Percentiles rank a stretch among this genome's conserved stretches.
phyloP scores from a whole-genome alignment of 2,113 vertebrate species.

The Neopipo cinnamomea region DNA sequence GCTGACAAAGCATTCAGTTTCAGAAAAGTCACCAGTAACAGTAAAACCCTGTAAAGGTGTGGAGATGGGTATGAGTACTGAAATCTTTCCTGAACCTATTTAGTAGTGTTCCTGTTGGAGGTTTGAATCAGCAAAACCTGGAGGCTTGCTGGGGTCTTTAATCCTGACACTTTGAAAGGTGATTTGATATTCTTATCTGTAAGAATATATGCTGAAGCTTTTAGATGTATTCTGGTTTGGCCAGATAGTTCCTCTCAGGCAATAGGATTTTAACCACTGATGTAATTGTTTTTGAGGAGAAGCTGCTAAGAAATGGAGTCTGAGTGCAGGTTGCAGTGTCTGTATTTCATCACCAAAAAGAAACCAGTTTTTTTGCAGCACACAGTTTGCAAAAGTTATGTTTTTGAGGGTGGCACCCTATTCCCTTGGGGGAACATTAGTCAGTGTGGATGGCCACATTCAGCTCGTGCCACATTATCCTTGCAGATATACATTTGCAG shows the following conservation, averaged over 20 bases:
- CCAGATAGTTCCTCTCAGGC: not conserved
- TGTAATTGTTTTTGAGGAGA: not conserved
- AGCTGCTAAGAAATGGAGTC: not conserved
- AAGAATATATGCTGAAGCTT: not conserved
- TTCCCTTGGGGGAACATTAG: not conserved
- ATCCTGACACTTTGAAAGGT: not conserved
- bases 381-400: not conserved
- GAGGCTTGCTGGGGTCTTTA: not conserved
- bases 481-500: not conserved
- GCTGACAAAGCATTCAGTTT: not conserved
- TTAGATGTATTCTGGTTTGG: not conserved
- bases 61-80: not conserved
- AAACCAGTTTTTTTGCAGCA: not conserved
- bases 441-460: not conserved
- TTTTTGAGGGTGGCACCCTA: not conserved
- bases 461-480: not conserved
- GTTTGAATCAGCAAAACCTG: not conserved
- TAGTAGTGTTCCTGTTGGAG: not conserved
- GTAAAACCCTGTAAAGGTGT: not conserved
- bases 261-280: not conserved
- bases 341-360: not conserved
- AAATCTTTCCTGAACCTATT: not conserved
- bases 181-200: not conserved
- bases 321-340: not conserved
- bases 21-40: not conserved